A percentile compares a stretch with the other conserved stretches of the same genome.
Evolutionary conservation across 2,888 invertebrate genomes (phyloP).

Genomic region (Lysandra bellargus): DNA sequence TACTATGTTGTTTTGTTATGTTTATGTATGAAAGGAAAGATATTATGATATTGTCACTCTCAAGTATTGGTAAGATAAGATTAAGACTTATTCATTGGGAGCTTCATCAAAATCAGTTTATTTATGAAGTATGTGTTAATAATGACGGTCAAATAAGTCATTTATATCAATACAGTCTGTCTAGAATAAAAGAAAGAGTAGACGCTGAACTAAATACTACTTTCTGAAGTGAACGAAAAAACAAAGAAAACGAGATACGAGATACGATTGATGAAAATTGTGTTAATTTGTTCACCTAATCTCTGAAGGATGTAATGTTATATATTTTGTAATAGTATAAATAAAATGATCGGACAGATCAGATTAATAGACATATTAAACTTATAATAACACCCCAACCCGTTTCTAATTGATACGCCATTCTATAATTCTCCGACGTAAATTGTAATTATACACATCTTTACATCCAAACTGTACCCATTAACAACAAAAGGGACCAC

Average conservation of each 20-base stretch:
- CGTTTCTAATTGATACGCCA: conserved; percentile 27
- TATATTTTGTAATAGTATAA: background rate
- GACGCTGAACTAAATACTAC: too few species aligned
- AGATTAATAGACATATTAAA: conserved; percentile 2
- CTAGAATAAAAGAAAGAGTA: too few species aligned
- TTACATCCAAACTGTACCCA: conserved; percentile 59
- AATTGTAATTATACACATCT: conserved; percentile 60
- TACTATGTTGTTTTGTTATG: too few species aligned
- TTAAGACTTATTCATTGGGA: too few species aligned
- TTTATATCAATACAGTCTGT: too few species aligned
- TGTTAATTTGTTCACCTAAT: background rate
- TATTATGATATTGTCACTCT: too few species aligned
- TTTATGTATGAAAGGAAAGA: too few species aligned
- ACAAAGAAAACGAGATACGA: background rate
- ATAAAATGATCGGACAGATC: background rate
- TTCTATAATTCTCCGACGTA: conserved; percentile 48
- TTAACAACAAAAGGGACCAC: conserved; percentile 71
- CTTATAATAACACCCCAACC: background rate
- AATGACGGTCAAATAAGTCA: too few species aligned
- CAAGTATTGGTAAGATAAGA: too few species aligned
- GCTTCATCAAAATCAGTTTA: too few species aligned
- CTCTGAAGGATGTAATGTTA: background rate
- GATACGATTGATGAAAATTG: too few species aligned
- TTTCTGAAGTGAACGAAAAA: background rate
- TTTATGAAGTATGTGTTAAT: too few species aligned